A percentile compares a stretch with the other conserved stretches of the same genome.
These are phyloP conservation scores for Ennomos erosarius DNA, from an alignment of 2,888 invertebrate species.

Conservation along the genomic window DNA sequence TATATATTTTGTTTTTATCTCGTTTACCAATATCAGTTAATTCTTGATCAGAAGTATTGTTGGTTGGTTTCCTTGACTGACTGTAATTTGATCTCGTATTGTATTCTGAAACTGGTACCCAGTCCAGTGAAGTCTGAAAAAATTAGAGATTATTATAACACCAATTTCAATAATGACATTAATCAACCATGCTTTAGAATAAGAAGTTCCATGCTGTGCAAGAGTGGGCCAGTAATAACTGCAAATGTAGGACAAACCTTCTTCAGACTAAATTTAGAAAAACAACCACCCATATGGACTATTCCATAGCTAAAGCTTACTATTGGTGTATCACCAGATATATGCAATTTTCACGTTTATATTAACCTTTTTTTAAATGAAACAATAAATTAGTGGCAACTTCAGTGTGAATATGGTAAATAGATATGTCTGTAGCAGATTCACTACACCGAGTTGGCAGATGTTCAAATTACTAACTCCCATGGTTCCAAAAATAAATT, in stretches of 20 bases:
- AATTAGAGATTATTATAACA: conserved; percentile 13
- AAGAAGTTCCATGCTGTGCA: conserved; percentile 1
- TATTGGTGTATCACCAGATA: conserved; percentile 9
- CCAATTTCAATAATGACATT: not conserved
- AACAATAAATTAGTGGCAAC: conserved; percentile 8
- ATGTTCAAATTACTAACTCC: conserved; percentile 66
- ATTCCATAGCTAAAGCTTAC: conserved; percentile 18
- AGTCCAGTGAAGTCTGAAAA: conserved; percentile 82
- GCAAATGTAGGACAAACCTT: conserved; percentile 65
- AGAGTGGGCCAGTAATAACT: conserved; percentile 27
- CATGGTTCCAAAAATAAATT: conserved; percentile 74
- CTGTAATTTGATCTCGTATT: conserved; percentile 78
- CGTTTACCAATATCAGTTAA: conserved; percentile 77
- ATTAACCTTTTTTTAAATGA: conserved; percentile 9
- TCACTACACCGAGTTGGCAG: conserved; percentile 62
- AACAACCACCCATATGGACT: conserved; percentile 78
- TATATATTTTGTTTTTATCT: not conserved
- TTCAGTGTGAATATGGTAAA: conserved; percentile 13
- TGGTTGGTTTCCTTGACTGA: conserved; percentile 78
- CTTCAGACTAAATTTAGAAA: conserved; percentile 75
- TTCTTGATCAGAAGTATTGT: conserved; percentile 80
- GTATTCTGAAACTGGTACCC: conserved; percentile 83
- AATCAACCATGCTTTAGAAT: not conserved
- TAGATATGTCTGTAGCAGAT: conserved; percentile 20
- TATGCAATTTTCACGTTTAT: conserved; percentile 5